Conservation (phyloP, 2,888 invertebrate species). For the Orthosia gothica region DNA sequence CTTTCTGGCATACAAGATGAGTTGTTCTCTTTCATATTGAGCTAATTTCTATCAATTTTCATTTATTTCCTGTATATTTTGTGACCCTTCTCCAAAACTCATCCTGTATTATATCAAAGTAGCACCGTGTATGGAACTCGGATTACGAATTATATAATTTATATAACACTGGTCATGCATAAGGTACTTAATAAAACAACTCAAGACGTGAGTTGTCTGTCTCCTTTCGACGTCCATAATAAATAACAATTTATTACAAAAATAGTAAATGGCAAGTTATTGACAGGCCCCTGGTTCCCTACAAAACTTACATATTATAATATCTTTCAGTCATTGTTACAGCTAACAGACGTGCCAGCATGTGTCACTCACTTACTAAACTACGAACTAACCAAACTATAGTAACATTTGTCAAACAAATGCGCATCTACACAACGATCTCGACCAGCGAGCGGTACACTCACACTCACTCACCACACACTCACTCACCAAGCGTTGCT, state of each 20-base stretch:
- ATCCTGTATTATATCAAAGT: not conserved
- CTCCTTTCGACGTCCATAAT: not conserved
- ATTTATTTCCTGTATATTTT: not conserved
- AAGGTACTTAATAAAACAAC: not conserved
- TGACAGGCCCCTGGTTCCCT: constrained; percentile 44
- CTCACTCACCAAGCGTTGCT: not conserved
- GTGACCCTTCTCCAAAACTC: not conserved
- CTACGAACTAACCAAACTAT: constrained; percentile 41
- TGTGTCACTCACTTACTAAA: constrained; percentile 19
- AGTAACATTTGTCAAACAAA: constrained; percentile 37
- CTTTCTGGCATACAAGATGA: not conserved
- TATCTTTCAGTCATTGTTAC: constrained; percentile 58
- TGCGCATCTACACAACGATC: constrained; percentile 39
- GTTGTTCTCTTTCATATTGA: not conserved
- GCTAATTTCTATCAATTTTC: not conserved
- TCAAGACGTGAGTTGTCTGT: not conserved
- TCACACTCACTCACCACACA: constrained; percentile 17
- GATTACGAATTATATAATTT: not conserved
- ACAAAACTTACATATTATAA: constrained; percentile 39
- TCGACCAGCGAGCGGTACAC: constrained; percentile 67
- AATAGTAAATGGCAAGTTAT: constrained; percentile 4
- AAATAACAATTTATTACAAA: constrained; percentile 5
- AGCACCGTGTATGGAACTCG: not conserved
- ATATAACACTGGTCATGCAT: not conserved
- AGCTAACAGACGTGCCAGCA: constrained; percentile 49